A percentile compares a stretch with the other conserved stretches of the same genome.
Conservation (phyloP, 2,113 vertebrate genomes). For the Atractosteus spatula region DNA sequence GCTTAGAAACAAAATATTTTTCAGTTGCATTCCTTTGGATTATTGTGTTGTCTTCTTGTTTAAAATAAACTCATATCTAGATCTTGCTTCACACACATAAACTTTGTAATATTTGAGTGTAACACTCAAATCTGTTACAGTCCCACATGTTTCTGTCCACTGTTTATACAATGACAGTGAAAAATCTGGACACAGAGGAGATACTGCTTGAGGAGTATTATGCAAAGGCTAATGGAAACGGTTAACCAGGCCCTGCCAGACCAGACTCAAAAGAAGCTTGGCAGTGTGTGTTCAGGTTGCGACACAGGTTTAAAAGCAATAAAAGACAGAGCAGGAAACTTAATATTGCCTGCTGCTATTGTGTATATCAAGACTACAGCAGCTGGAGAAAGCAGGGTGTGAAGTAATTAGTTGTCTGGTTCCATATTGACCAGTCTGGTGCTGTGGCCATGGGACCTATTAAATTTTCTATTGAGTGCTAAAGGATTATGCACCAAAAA, state of each 20-base stretch:
- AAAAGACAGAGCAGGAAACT: constrained; percentile 63
- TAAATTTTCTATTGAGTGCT: constrained; percentile 72
- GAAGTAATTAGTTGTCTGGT: constrained; percentile 72
- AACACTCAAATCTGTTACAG: too few species aligned
- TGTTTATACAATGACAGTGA: too few species aligned
- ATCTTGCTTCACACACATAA: too few species aligned
- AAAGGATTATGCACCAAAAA: constrained; percentile 72
- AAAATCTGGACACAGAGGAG: not conserved
- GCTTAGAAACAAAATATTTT: too few species aligned
- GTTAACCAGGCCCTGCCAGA: not conserved
- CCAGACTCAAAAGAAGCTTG: not conserved
- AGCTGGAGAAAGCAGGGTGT: constrained; percentile 50
- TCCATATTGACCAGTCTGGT: constrained; percentile 70
- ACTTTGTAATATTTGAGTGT: too few species aligned
- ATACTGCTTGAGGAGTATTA: not conserved
- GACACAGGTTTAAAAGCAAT: constrained; percentile 62
- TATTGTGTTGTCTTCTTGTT: too few species aligned
- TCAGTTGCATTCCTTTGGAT: too few species aligned
- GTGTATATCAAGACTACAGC: constrained; percentile 62
- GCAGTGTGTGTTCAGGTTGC: constrained; percentile 58
- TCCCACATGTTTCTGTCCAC: too few species aligned
- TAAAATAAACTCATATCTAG: too few species aligned
- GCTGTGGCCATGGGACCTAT: constrained; percentile 65
- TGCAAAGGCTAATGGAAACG: not conserved
- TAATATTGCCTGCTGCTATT: constrained; percentile 61